Percentiles rank a stretch among this genome's conserved stretches.
phyloP scores from a whole-genome alignment of 2,888 invertebrate genomes.

The Eupithecia dodoneata region DNA sequence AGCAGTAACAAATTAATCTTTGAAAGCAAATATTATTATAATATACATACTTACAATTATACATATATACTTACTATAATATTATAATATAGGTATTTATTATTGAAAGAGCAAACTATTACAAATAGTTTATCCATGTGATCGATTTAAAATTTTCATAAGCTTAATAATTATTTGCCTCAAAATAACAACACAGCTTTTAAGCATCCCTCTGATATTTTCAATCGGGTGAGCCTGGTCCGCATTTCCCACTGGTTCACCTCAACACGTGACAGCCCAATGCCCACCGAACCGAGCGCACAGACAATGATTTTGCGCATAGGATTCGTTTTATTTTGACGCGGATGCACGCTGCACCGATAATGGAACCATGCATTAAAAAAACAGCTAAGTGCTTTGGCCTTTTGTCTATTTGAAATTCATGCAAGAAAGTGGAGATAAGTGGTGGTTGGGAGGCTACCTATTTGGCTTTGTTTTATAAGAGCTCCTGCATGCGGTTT shows the following conservation, averaged over 20 bases:
- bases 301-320: conserved; percentile 63
- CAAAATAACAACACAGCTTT: conserved; percentile 7
- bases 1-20: not conserved
- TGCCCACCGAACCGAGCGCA: conserved; percentile 59
- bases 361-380: conserved; percentile 58
- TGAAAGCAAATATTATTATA: not conserved
- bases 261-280: conserved; percentile 37
- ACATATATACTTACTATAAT: too few relatives aligned
- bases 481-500: not conserved
- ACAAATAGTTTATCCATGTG: not conserved
- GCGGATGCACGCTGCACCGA: conserved; percentile 58
- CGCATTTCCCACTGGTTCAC: conserved; percentile 27
- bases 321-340: conserved; percentile 66
- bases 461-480: conserved; percentile 3
- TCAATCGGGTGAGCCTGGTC: conserved; percentile 24
- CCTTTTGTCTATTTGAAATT: conserved; percentile 41
- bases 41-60: too few relatives aligned
- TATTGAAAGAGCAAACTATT: not conserved
- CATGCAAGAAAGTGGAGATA: conserved; percentile 34
- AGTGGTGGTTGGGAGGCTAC: conserved; percentile 17
- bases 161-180: not conserved
- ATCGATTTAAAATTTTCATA: not conserved
- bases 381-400: conserved; percentile 48
- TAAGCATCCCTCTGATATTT: conserved; percentile 19
- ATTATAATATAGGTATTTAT: too few relatives aligned